These are phyloP conservation scores for Noctua comes DNA, from an alignment of 2,888 invertebrate species.

Conservation along the genomic window DNA sequence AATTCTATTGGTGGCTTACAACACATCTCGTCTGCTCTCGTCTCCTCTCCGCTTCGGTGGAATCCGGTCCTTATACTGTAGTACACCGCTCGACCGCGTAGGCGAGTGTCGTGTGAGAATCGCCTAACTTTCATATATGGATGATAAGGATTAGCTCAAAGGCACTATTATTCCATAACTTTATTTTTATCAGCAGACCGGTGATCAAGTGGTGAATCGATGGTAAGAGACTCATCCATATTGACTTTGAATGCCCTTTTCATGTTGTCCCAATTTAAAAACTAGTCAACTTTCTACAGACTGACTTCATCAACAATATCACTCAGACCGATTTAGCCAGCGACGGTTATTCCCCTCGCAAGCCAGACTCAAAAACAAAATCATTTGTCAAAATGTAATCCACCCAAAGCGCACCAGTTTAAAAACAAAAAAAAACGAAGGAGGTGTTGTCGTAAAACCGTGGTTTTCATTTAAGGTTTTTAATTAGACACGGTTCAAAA, in stretches of 20 bases:
- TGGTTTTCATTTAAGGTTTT: conserved; percentile 82
- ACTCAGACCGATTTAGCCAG: not conserved
- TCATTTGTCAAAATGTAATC: conserved; percentile 57
- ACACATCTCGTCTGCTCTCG: too few species aligned
- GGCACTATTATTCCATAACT: not conserved
- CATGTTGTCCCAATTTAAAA: not conserved
- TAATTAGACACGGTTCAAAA: conserved; percentile 82
- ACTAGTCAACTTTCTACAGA: not conserved
- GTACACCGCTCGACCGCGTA: too few species aligned
- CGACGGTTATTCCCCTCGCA: not conserved
- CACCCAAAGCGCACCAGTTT: conserved; percentile 35
- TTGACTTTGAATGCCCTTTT: not conserved
- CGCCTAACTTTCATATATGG: too few species aligned
- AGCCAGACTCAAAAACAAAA: conserved; percentile 41
- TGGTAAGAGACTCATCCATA: not conserved
- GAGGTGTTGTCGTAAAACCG: conserved; percentile 78
- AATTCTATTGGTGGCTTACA: too few species aligned
- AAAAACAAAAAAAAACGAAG: conserved; percentile 57
- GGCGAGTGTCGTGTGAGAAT: too few species aligned
- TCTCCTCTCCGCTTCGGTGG: too few species aligned
- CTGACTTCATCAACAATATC: not conserved
- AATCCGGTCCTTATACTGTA: too few species aligned
- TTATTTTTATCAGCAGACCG: not conserved
- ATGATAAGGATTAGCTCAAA: too few species aligned
- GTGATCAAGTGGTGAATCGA: too few species aligned